Conservation (phyloP, 2,888 invertebrate species). For the Quadroppia sp. region DNA sequence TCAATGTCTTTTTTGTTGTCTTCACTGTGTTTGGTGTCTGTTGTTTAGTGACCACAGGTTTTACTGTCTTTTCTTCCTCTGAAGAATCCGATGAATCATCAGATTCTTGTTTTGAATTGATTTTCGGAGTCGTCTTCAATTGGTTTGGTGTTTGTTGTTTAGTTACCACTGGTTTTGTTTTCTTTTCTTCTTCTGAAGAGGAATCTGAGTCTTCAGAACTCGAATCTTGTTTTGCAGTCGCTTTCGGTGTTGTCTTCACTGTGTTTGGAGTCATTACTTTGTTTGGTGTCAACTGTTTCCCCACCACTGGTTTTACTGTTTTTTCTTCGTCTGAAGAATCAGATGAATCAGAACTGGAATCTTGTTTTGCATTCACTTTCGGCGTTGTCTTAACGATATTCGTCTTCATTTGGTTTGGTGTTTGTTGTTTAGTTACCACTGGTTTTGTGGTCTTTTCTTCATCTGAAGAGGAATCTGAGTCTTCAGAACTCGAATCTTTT, state of each 20-base stretch:
- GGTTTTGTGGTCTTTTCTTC: background rate
- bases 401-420: slow-evolving; percentile 37
- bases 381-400: background rate
- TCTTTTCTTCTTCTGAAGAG: background rate
- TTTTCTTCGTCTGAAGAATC: slow-evolving; percentile 39
- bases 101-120: no score
- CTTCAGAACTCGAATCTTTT: slow-evolving; percentile 25
- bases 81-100: no score
- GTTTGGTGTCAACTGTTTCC: background rate
- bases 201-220: background rate
- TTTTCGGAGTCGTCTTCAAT: no score
- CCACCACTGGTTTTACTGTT: background rate
- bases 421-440: background rate
- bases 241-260: background rate
- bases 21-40: no score
- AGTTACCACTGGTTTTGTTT: background rate
- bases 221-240: slow-evolving; percentile 13
- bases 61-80: no score
- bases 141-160: background rate
- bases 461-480: background rate
- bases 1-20: no score
- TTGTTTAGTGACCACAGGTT: no score
- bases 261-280: no score
- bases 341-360: slow-evolving; percentile 40
- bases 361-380: slow-evolving; percentile 40